Percentiles rank a stretch among this genome's conserved stretches.
phyloP scores from a whole-genome alignment of 2,888 invertebrate genomes.

The Pandemis corylana region DNA sequence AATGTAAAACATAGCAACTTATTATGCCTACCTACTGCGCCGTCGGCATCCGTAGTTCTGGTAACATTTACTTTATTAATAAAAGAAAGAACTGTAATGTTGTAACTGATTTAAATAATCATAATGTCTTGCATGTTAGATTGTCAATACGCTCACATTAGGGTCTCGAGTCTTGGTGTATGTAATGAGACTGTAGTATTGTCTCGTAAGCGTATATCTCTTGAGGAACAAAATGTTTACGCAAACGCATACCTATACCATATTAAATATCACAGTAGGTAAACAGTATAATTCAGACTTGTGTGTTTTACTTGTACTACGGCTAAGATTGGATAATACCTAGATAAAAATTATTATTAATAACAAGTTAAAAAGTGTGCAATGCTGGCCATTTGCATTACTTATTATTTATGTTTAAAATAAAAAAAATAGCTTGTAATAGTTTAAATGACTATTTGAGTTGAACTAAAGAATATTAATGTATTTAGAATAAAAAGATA shows the following conservation, averaged over 20 bases:
- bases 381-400: slow-evolving; percentile 84
- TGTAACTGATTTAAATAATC: slow-evolving; percentile 23
- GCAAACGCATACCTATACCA: slow-evolving; percentile 37
- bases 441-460: slow-evolving; percentile 84
- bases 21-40: slow-evolving; percentile 31
- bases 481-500: slow-evolving; percentile 85
- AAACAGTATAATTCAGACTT: slow-evolving; percentile 59
- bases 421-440: slow-evolving; percentile 83
- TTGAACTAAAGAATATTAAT: slow-evolving; percentile 85
- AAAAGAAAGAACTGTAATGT: slow-evolving; percentile 6
- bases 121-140: slow-evolving; percentile 37
- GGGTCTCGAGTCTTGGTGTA: slow-evolving; percentile 28
- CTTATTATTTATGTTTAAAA: slow-evolving; percentile 83
- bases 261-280: slow-evolving; percentile 39
- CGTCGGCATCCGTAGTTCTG: not conserved
- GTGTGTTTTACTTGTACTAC: slow-evolving; percentile 78
- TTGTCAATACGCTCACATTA: slow-evolving; percentile 31
- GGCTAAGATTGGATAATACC: slow-evolving; percentile 80
- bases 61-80: not conserved
- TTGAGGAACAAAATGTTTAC: slow-evolving; percentile 32
- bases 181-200: slow-evolving; percentile 27
- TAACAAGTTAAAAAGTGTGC: slow-evolving; percentile 80
- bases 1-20: slow-evolving; percentile 47
- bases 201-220: slow-evolving; percentile 14
- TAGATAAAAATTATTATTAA: slow-evolving; percentile 75